phyloP scores from a whole-genome alignment of 1,140 invertebrate species.

The Philaenus spumarius region DNA sequence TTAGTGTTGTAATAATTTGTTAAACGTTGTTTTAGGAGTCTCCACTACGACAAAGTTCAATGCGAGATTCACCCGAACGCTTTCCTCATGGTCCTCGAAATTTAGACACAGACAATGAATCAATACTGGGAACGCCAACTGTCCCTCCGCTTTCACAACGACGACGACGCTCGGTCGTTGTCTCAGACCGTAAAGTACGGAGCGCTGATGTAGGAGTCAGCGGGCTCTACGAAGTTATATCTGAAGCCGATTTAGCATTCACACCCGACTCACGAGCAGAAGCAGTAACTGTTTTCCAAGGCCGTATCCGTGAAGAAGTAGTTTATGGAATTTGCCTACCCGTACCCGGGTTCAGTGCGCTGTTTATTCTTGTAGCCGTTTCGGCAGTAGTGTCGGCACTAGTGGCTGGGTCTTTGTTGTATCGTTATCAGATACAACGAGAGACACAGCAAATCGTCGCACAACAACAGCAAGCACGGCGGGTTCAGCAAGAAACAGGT shows the following conservation, averaged over 20 bases:
- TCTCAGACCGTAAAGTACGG: conserved; percentile 62
- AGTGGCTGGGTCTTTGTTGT: conserved; percentile 65
- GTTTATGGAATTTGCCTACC: conserved; percentile 89
- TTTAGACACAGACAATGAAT: conserved; percentile 46
- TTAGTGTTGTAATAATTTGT: no score
- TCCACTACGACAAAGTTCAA: background rate
- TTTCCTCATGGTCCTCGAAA: conserved; percentile 78
- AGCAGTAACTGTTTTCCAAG: conserved; percentile 79
- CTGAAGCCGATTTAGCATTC: conserved; percentile 86
- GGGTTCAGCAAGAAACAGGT: conserved; percentile 30
- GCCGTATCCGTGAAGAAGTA: conserved; percentile 72
- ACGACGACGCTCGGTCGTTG: conserved; percentile 55
- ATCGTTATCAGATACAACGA: conserved; percentile 65
- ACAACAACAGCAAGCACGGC: conserved; percentile 42
- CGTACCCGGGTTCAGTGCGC: conserved; percentile 75
- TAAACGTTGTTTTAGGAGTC: background rate
- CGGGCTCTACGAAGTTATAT: conserved; percentile 85
- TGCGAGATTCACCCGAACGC: conserved; percentile 43
- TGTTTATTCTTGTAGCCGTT: conserved; percentile 79
- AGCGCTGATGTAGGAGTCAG: conserved; percentile 80
- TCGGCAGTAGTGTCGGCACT: conserved; percentile 75
- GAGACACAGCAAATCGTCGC: conserved; percentile 41
- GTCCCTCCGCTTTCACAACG: conserved; percentile 35
- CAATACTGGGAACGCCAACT: conserved; percentile 20
- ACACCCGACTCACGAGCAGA: conserved; percentile 70